Evolutionary conservation across 92 coral and sea anemone species (phyloP), one percentile per base, ranked within the genome.

Genomic region (Phenganax marumi): DNA sequence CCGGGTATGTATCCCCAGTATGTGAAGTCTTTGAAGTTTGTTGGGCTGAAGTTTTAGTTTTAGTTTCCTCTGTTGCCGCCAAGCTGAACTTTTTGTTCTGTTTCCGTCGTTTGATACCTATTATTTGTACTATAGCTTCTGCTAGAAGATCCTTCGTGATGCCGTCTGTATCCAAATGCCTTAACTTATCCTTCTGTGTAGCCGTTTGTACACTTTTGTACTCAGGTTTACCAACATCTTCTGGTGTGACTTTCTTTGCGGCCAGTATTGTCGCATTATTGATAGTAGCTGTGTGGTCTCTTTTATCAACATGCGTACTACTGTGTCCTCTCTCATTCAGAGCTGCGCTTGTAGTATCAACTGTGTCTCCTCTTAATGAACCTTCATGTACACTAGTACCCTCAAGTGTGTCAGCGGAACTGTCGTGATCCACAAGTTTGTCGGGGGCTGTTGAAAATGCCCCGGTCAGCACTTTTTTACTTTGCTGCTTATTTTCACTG

Each of bases 61-160:
- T 22, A 22, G 49, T 47, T 33, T 74, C 61, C 26, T 77, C 50
- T 18, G 84, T 84, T 55, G 24, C 51, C 54, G 64, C 39, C 17
- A 83, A 19, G 18, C 18, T 75, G 52, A 16, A 16, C n/a, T 22
- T 78, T 52, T 69, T 87, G 89, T 50, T 81, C 92, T 63, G 82
- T 91, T 64, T 90, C 80, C 72, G 83, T 81, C 52, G 88, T 84
- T 93, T 91, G 13, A 96, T 87, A 9, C 85, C 75, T 56, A 96
- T 91, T 97, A 96, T 96, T 74, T 96, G 97, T 10, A 93, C 52
- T 0, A 91, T 93, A 13, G 99, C 99, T 62, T 96, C 97, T 77
- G 87, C 87, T 1, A 96, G 83, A 21, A 96, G 79, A 19, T 90
- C 89, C 52, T 96, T 78, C 43, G 83, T 78, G 50, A 78, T 78